Conservation (phyloP, 2,113 vertebrate genomes). For the Tautogolabrus adspersus region DNA sequence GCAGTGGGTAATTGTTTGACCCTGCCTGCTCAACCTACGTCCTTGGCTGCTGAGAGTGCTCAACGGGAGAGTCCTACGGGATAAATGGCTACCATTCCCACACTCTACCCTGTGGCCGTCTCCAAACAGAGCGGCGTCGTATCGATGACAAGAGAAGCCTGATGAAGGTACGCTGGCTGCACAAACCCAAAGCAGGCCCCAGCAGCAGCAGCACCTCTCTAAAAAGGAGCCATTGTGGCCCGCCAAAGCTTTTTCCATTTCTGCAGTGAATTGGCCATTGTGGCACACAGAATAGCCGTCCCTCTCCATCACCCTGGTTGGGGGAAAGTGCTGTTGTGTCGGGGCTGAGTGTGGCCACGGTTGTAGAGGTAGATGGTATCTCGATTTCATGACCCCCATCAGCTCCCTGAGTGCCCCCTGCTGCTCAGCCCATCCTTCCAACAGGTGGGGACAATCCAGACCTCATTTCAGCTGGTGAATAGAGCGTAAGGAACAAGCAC, state of each 20-base stretch:
- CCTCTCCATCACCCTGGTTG: conserved; percentile 33
- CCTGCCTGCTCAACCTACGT: conserved; percentile 58
- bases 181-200: conserved; percentile 60
- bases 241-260: conserved; percentile 36
- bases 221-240: conserved; percentile 58
- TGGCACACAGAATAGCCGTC: conserved; percentile 55
- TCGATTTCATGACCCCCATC: conserved; percentile 65
- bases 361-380: conserved; percentile 32
- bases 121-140: conserved; percentile 46
- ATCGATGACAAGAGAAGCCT: conserved; percentile 54
- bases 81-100: conserved; percentile 56
- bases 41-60: conserved; percentile 66
- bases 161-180: conserved; percentile 58
- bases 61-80: conserved; percentile 43
- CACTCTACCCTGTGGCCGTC: conserved; percentile 49
- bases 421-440: conserved; percentile 34
- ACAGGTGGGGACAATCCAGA: conserved; percentile 35
- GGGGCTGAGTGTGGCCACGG: conserved; percentile 11
- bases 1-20: conserved; percentile 65
- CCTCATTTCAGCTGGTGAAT: conserved; percentile 55
- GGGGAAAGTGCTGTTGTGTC: conserved; percentile 26
- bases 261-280: conserved; percentile 63
- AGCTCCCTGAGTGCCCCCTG: conserved; percentile 36
- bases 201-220: conserved; percentile 42
- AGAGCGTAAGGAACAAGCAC: conserved; percentile 23